Evolutionary conservation across 2,113 vertebrate species (phyloP).

Genomic region (Lonchura striata): DNA sequence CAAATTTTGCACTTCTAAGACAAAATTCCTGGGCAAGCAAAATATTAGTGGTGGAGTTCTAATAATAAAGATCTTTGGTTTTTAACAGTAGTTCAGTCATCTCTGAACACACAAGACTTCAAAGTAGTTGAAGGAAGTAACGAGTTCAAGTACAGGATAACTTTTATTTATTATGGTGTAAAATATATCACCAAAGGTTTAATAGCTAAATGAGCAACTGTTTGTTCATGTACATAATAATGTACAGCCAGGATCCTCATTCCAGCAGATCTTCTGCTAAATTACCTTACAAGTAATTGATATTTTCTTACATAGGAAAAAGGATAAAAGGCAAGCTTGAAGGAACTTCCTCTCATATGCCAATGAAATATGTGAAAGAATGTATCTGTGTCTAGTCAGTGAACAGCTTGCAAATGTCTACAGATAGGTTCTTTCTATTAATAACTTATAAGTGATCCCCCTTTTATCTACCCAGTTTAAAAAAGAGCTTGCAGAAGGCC

Average conservation of each 20-base stretch:
- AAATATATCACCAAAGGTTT: background rate
- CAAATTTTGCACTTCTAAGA: background rate
- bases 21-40: background rate
- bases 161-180: background rate
- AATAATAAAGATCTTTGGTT: background rate
- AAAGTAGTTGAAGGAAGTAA: background rate
- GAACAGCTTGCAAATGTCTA: slow-evolving; percentile 39
- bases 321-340: background rate
- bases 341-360: background rate
- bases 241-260: background rate
- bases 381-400: slow-evolving; percentile 20
- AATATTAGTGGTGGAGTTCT: background rate
- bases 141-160: background rate
- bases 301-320: background rate
- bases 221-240: background rate
- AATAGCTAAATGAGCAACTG: background rate
- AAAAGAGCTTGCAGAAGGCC: slow-evolving; percentile 15
- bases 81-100: background rate
- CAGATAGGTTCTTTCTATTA: background rate
- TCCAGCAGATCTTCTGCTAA: background rate
- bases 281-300: background rate
- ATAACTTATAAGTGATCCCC: slow-evolving; percentile 24
- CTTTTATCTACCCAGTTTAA: slow-evolving; percentile 20
- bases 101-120: background rate
- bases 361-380: background rate